Percentiles rank a stretch among this genome's conserved stretches.
Evolutionary conservation across 2,797 vertebrate species (phyloP).

Genomic region (Coccyzus lansbergi): DNA sequence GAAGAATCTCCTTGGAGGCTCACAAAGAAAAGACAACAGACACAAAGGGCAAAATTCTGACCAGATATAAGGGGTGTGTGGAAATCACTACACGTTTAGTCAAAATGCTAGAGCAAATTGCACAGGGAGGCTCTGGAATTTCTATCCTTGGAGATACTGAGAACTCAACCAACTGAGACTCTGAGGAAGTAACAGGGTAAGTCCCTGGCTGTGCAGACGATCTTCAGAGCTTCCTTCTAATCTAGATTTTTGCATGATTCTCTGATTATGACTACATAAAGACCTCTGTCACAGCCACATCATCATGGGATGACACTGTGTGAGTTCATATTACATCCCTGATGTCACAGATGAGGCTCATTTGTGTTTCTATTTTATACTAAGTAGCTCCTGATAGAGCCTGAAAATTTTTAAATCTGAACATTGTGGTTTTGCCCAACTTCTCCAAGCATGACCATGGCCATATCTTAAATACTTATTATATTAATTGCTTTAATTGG

Average conservation of each 20-base stretch:
- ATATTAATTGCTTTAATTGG: not conserved
- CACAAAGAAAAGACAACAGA: not conserved
- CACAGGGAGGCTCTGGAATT: not conserved
- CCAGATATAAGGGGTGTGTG: not conserved
- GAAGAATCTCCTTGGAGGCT: not conserved
- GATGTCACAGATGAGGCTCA: not conserved
- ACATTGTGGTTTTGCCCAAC: not conserved
- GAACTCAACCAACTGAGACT: not conserved
- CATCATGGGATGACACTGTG: not conserved
- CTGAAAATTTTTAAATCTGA: not conserved
- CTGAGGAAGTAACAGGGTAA: not conserved
- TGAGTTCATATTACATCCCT: not conserved
- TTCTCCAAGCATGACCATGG: not conserved
- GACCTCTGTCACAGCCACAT: not conserved
- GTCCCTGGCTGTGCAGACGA: not conserved
- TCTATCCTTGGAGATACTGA: not conserved
- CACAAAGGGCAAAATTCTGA: not conserved
- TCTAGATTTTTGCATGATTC: not conserved
- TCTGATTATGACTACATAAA: not conserved
- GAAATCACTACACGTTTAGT: accelerated
- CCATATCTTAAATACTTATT: not conserved
- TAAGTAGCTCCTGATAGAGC: not conserved
- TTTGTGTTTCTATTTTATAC: not conserved
- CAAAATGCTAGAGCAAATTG: not conserved
- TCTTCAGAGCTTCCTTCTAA: not conserved